Evolutionary conservation across 1,140 invertebrate species (phyloP), one percentile per base, ranked within the genome.

Genomic region (Branchinecta lindahli): DNA sequence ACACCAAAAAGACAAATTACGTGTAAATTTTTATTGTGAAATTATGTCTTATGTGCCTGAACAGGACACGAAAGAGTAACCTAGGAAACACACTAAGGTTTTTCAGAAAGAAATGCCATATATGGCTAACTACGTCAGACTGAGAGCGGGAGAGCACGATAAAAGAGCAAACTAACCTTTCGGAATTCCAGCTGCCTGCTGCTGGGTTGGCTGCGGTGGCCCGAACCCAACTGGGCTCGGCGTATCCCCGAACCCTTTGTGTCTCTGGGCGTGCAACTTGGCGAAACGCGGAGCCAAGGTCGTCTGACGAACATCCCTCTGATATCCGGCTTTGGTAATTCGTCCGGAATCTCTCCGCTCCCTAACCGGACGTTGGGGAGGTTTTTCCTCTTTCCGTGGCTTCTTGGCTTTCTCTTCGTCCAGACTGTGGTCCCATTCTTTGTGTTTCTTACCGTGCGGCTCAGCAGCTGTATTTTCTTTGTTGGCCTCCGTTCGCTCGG

Each of bases 271-370:
- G 66, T 84, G 82, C 76, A 89, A 87, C 75, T 88, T 90, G n/a
- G 86, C 88, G 74, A 93, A 86, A 65, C 91, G 83, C 0, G 91
- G 91, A 2, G 90, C 86, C 9, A 92, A 78, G 75, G 87, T 88
- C 70, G 74, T 80, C 69, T 76, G 74, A 18, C 78, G 72, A 72
- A 80, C 78, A 73, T 80, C 78, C 12, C 85, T 78, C 68, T 89
- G 86, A 73, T 85, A 87, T 8, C 73, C 45, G 61, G 33, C 46
- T 45, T 73, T 73, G 44, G 68, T 44, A 45, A 67, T 46, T 0
- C 67, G n/a, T 33, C 33, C 33, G 5, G 33, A 33, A 33, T 33
- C 33, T 33, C 33, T 45, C 65, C 82, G 82, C 66, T 79, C 80
- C 47, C 67, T 1, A 12, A 15, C 12, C 2, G 12, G 12, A 7